Evolutionary conservation across 2,113 vertebrate species (phyloP), one percentile per base, ranked within the genome.

Genomic region (Alligator sinensis): DNA sequence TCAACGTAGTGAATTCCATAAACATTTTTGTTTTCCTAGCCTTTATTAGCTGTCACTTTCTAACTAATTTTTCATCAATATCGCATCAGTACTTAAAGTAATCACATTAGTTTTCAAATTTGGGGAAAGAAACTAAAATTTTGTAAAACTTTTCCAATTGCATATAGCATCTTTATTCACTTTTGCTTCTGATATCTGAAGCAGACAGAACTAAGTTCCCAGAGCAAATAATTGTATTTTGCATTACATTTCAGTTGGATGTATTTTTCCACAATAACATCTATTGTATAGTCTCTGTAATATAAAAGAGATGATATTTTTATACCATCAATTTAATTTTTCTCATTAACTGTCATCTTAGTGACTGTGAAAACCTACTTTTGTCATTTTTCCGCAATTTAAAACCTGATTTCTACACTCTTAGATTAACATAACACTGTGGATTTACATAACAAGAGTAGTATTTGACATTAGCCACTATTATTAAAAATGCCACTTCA

Each of bases 401-500:
- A 55, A 4, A 78, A 84, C 81, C 60, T 54, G 1, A 60, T 19
- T 61, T 62, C 27, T 84, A 28, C 38, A 64, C 61, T 18, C 47
- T 64, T 55, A 10, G 55, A 47, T 47, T 47, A 47, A 72, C 10
- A 25, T 6, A 74, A 72, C 22, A 74, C 6, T 63, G 18, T 74
- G 22, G 4, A 81, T 77, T 87, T 90, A 55, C 22, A 1, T 55
- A 82, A 80, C 21, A 70, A 47, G 1, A 80, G 82, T 77, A 4
- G 2, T 76, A 70, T 72, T 59, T 82, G 4, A 62, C 87, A 92
- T 91, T 38, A 16, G 19, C 90, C 57, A 95, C 86, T 90, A 63
- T 94, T 96, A 96, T 91, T 96, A 92, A 95, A 98, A 96, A 22
- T 16, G 89, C 1, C 34, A 30, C 60, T 88, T 78, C 93, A 88